Percentiles rank a stretch among this genome's conserved stretches.
phyloP scores from a whole-genome alignment of 1,140 invertebrate species.

The Orussus abietinus region DNA sequence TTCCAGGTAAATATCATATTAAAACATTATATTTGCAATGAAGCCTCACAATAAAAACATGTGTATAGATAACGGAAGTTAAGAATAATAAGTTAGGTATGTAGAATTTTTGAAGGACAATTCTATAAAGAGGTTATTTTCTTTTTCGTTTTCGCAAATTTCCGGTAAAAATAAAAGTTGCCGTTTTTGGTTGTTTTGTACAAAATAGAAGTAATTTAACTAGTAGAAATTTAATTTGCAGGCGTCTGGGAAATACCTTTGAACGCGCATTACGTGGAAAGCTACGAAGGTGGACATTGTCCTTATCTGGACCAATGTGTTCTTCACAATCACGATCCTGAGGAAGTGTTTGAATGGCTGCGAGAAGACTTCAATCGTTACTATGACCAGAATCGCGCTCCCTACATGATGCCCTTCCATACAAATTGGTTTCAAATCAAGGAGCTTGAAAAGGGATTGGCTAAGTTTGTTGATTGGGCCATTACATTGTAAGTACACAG shows the following conservation, averaged over 20 bases:
- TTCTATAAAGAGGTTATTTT: too few species aligned
- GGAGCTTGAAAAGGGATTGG: slow-evolving; percentile 75
- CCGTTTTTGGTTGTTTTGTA: too few species aligned
- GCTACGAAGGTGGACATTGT: slow-evolving; percentile 86
- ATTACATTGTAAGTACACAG: slow-evolving; percentile 64
- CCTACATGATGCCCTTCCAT: slow-evolving; percentile 92
- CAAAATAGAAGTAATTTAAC: too few species aligned
- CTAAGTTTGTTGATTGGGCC: slow-evolving; percentile 84
- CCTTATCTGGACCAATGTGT: slow-evolving; percentile 92
- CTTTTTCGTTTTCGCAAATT: too few species aligned
- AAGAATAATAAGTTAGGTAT: too few species aligned
- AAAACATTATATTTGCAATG: background rate
- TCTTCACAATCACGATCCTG: slow-evolving; percentile 79
- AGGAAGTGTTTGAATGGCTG: slow-evolving; percentile 87
- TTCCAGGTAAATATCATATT: slow-evolving; percentile 79
- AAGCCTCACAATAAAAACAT: too few species aligned
- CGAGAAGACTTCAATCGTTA: slow-evolving; percentile 85
- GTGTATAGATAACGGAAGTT: too few species aligned
- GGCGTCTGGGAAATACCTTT: slow-evolving; percentile 93
- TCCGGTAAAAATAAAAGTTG: too few species aligned
- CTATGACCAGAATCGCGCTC: slow-evolving; percentile 83
- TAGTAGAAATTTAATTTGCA: slow-evolving; percentile 37
- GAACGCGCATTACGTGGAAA: slow-evolving; percentile 86
- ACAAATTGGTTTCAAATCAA: slow-evolving; percentile 94
- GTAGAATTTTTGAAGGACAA: too few species aligned